Evolutionary conservation across 2,888 invertebrate species (phyloP).

Genomic region (Ametastegia equiseti): DNA sequence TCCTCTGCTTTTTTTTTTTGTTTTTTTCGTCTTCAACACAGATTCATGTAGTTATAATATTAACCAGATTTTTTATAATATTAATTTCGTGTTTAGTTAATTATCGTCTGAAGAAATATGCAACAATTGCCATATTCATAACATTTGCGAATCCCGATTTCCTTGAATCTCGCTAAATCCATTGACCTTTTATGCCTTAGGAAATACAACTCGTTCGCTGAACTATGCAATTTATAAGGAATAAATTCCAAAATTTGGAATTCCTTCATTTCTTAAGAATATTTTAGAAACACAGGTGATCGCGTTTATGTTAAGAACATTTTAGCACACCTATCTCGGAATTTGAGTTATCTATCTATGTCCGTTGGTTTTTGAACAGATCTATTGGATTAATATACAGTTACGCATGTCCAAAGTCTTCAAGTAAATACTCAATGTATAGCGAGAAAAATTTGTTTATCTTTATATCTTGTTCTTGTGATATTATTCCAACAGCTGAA

Average conservation of each 20-base stretch:
- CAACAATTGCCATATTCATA: neutral
- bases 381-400: too few relatives aligned
- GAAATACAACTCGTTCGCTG: neutral
- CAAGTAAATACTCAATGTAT: constrained; percentile 30
- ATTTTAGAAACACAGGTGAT: neutral
- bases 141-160: neutral
- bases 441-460: neutral
- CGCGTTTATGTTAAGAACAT: neutral
- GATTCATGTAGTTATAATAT: neutral
- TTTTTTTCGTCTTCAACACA: neutral
- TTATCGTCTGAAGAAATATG: neutral
- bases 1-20: neutral
- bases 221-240: too few relatives aligned
- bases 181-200: neutral
- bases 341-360: neutral
- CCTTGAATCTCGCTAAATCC: neutral
- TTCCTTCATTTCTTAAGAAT: neutral
- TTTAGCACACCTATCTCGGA: neutral
- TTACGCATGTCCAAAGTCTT: neutral
- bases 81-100: neutral
- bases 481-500: too few relatives aligned
- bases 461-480: neutral
- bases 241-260: neutral
- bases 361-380: neutral
- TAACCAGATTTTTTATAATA: neutral